Conservation (phyloP, 2,113 vertebrate genomes). For the Anser cygnoides region DNA sequence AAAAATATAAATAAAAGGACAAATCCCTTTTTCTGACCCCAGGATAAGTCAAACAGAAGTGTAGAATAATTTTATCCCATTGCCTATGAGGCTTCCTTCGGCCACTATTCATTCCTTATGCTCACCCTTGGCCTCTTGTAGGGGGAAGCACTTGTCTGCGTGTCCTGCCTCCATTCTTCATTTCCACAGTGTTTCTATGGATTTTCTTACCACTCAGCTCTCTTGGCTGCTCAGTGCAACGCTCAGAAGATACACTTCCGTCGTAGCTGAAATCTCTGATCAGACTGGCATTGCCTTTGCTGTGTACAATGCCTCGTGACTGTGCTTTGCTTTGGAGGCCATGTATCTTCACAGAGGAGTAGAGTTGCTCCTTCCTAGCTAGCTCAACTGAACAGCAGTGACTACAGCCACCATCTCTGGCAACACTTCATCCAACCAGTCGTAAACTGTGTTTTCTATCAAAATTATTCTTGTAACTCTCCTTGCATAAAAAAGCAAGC, state of each 20-base stretch:
- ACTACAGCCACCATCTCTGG: neutral
- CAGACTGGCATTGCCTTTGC: neutral
- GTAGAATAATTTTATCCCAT: neutral
- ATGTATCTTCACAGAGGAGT: neutral
- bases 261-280: neutral
- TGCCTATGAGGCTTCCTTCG: neutral
- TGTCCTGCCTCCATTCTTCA: neutral
- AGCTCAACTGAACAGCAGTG: neutral
- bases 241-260: neutral
- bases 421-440: neutral
- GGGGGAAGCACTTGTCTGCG: neutral
- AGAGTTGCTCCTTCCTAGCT: neutral
- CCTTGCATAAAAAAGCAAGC: conserved; percentile 12
- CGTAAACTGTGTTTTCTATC: neutral
- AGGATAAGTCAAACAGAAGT: neutral
- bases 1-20: neutral
- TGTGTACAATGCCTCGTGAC: neutral
- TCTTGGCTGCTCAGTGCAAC: neutral
- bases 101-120: neutral
- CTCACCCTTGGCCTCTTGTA: neutral
- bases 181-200: neutral
- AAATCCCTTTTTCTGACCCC: neutral
- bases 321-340: neutral
- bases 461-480: neutral
- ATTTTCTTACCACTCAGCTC: neutral